Evolutionary conservation across 1,140 invertebrate genomes (phyloP).

Genomic region (Sycobia sp.): DNA sequence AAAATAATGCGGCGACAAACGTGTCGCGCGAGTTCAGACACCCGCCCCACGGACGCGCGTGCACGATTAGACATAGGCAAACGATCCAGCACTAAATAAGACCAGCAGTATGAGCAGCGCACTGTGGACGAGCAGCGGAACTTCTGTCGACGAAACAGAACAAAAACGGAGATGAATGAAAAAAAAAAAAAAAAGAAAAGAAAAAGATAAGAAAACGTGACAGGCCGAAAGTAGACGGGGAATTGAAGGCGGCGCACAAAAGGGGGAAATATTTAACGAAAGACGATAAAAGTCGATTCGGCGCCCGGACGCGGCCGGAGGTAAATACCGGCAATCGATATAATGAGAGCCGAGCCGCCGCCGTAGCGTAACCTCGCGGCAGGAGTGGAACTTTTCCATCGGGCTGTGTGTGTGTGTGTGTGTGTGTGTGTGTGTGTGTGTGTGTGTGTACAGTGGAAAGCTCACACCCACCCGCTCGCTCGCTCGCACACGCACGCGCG

Average conservation of each 20-base stretch:
- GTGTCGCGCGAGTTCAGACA: too few species aligned
- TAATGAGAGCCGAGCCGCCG: conserved; percentile 37
- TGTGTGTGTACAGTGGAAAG: neutral
- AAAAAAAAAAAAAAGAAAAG: conserved; percentile 15
- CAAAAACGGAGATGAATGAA: neutral
- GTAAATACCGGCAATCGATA: conserved; percentile 45
- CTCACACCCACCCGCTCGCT: neutral
- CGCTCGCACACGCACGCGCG: too few species aligned
- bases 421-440: neutral
- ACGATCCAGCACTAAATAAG: too few species aligned
- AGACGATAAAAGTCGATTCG: too few species aligned
- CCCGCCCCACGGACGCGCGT: too few species aligned
- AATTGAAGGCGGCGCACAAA: too few species aligned
- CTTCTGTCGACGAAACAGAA: neutral
- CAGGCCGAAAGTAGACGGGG: neutral
- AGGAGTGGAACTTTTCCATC: too few species aligned
- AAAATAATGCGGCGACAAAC: conserved; percentile 6
- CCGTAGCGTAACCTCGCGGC: too few species aligned
- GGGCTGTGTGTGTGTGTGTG: neutral
- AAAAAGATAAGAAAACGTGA: conserved; percentile 15
- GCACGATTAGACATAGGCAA: too few species aligned
- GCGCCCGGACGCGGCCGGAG: too few species aligned
- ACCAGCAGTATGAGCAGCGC: too few species aligned
- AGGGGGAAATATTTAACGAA: too few species aligned
- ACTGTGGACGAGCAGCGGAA: neutral